A percentile compares a stretch with the other conserved stretches of the same genome.
Conservation (phyloP, 23 tunicate species). For the Botrylloides violaceus region DNA sequence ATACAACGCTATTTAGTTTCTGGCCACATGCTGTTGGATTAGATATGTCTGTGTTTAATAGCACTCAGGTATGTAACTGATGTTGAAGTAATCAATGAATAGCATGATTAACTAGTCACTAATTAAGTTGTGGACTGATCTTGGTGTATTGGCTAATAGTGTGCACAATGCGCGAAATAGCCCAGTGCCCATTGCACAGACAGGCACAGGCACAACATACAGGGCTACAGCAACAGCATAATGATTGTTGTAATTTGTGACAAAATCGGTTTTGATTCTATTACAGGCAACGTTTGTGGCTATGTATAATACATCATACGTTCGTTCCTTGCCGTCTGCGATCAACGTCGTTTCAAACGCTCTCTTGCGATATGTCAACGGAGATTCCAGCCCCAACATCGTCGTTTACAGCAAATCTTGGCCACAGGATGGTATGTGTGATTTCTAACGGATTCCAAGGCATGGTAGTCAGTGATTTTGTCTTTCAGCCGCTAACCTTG, state of each 20-base stretch:
- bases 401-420: conserved; percentile 37
- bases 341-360: conserved; percentile 61
- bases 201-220: no score
- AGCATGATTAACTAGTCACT: no score
- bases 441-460: neutral
- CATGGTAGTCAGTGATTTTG: no score
- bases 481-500: neutral
- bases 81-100: neutral
- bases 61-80: neutral
- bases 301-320: conserved; percentile 55
- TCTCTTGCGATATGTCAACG: conserved; percentile 8
- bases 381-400: conserved; percentile 10
- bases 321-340: conserved; percentile 56
- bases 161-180: no score
- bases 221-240: no score
- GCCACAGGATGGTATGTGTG: conserved; percentile 55
- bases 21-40: conserved; percentile 21
- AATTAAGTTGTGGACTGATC: no score
- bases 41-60: neutral
- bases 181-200: no score
- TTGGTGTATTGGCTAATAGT: no score
- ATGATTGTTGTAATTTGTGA: no score
- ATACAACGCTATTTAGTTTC: conserved; percentile 1
- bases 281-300: conserved; percentile 53
- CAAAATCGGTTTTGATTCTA: no score